Evolutionary conservation across 2,888 invertebrate genomes (phyloP).

Genomic region (Thera obeliscata): DNA sequence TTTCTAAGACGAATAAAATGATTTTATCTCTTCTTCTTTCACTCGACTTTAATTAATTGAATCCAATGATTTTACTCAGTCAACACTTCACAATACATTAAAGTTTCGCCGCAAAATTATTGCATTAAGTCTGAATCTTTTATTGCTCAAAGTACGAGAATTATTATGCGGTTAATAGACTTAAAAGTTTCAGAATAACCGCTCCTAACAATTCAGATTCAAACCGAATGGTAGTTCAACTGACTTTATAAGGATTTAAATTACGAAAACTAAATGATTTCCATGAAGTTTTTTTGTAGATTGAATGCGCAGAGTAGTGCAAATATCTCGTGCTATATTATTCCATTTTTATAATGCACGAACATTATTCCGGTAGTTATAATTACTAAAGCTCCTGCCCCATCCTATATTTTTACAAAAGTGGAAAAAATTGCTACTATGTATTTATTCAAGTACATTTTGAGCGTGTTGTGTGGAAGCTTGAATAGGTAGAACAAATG

Average conservation of each 20-base stretch:
- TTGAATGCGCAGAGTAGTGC: constrained; percentile 1
- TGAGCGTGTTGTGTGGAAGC: no score
- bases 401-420: no score
- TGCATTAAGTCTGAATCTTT: constrained; percentile 21
- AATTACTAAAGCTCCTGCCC: no score
- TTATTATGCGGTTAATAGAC: constrained; percentile 30
- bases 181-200: constrained; percentile 27
- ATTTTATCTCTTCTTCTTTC: no score
- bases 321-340: neutral
- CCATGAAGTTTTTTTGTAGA: constrained; percentile 10
- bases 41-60: no score
- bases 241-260: constrained; percentile 26
- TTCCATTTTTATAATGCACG: no score
- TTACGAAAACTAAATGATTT: constrained; percentile 15
- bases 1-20: no score
- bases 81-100: constrained; percentile 34
- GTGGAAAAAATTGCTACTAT: no score
- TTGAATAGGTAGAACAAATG: no score
- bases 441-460: no score
- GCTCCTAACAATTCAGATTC: constrained; percentile 24
- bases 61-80: neutral
- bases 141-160: constrained; percentile 24
- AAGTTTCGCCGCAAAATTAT: constrained; percentile 18
- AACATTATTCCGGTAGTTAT: no score
- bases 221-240: constrained; percentile 22